Percentiles rank a stretch among this genome's conserved stretches.
Evolutionary conservation across 2,797 vertebrate species (phyloP).

Genomic region (Spea hammondii): DNA sequence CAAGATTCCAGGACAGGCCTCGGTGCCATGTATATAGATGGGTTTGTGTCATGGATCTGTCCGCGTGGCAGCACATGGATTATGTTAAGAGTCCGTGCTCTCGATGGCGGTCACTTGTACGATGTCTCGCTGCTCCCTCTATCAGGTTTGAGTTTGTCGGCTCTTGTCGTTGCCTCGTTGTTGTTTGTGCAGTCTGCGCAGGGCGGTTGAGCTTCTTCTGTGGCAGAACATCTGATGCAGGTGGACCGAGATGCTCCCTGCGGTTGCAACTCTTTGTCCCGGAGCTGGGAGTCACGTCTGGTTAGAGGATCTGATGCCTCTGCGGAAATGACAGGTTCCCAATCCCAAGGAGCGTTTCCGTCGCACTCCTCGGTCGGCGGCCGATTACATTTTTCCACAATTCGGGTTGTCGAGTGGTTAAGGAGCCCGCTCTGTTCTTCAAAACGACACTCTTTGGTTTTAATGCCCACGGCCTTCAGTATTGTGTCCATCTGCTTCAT

Average conservation of each 20-base stretch:
- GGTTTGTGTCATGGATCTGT: background rate
- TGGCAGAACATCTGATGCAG: rapidly evolving
- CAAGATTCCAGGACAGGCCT: no score
- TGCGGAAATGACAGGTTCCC: conserved; percentile 3
- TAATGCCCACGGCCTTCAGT: conserved; percentile 85
- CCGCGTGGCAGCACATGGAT: background rate
- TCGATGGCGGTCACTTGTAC: background rate
- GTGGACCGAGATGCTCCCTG: rapidly evolving
- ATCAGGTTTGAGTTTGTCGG: background rate
- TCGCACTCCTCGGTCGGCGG: background rate
- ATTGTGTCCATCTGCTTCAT: conserved; percentile 95
- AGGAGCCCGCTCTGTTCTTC: conserved; percentile 45
- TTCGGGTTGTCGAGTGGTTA: rapidly evolving
- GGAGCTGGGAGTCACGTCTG: background rate
- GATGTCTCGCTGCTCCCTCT: background rate
- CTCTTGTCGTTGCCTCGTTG: background rate
- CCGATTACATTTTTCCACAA: background rate
- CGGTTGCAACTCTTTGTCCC: no score
- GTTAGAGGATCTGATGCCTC: background rate
- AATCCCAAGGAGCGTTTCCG: conserved; percentile 32
- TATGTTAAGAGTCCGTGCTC: background rate
- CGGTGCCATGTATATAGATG: no score
- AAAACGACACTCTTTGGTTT: conserved; percentile 70
- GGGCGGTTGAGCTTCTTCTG: conserved; percentile 7
- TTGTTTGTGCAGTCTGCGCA: conserved; percentile 32